Base-by-base conservation (phyloP, 2,888 invertebrate species). In the Sesia bembeciformis region DNA sequence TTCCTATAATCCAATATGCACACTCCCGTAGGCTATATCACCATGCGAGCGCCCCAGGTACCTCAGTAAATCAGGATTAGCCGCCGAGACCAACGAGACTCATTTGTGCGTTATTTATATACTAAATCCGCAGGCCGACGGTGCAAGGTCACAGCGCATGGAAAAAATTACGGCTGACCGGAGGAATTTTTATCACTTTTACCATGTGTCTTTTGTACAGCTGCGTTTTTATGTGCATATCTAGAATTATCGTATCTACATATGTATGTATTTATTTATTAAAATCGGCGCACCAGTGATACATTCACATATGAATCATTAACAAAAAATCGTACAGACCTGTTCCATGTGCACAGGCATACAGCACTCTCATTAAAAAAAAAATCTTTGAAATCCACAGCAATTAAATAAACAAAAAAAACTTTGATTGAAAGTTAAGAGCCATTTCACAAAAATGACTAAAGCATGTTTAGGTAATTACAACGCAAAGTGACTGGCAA, bases 51-150 rank as follows among this genome's bases (percentile, higher is more conserved):
- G 62, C 74, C 64, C 67, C 78, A 67, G 76, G 81, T 69, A 68
- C 63, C 73, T 69, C 78, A 65, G 76, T 87, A 86, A 87, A 87
- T 87, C 87, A 87, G 84, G 84, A 82, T 87, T 87, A 87, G 73
- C 68, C 62, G 58, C 57, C 62, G 66, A 65, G 68, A 63, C 76
- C 78, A 76, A 76, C 75, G 73, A 77, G 78, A 58, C 81, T 82
- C 84, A 80, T 87, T 86, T 83, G 74, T 73, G 72, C 57, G 81
- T 84, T 84, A 87, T 87, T 86, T 85, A 85, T 85, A 83, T 73
- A 78, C 72, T 74, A 78, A 80, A 79, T 74, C 77, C 75, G 66
- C 64, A 60, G 62, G 64, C 62, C 64, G 61, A 53, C 60, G 60
- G 58, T 55, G 55, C 64, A 66, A 69, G 73, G 73, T 66, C 68